phyloP scores from a whole-genome alignment of 37 sponge, comb jelly and placozoan genomes.

The Beroe ovata region DNA sequence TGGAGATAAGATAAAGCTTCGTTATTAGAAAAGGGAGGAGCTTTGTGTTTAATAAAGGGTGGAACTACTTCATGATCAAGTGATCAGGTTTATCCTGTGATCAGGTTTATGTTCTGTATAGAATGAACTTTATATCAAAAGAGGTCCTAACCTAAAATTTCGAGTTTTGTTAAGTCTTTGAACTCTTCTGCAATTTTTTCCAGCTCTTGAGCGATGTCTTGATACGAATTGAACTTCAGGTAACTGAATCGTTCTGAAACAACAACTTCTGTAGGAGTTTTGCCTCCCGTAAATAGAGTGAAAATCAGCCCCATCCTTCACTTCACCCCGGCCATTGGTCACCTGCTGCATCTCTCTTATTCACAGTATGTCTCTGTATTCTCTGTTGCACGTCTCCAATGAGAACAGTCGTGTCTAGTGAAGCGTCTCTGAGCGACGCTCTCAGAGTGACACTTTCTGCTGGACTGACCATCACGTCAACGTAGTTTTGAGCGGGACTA shows the following conservation, averaged over 20 bases:
- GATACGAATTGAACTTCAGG: background rate
- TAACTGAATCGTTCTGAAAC: background rate
- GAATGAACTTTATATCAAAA: too few species aligned
- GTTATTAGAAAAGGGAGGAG: too few species aligned
- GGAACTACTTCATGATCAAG: too few species aligned
- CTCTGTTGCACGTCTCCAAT: slow-evolving; percentile 37
- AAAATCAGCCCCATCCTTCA: too few species aligned
- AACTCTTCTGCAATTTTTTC: background rate
- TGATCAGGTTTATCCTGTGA: too few species aligned
- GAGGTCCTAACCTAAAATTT: slow-evolving; percentile 11
- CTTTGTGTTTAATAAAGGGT: too few species aligned
- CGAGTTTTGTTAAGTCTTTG: slow-evolving; percentile 23
- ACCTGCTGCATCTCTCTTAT: background rate
- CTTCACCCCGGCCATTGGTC: too few species aligned
- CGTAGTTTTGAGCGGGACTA: background rate
- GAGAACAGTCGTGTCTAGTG: background rate
- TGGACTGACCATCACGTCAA: slow-evolving; percentile 45
- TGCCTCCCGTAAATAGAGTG: too few species aligned
- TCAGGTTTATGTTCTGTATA: too few species aligned
- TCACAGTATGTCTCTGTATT: background rate
- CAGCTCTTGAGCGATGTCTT: slow-evolving; percentile 25
- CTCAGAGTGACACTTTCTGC: background rate
- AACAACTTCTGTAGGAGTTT: background rate
- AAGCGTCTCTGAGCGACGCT: background rate
- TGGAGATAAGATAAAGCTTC: too few species aligned